Evolutionary conservation across 2,113 vertebrate species (phyloP).

Genomic region (Nyctereutes procyonoides): DNA sequence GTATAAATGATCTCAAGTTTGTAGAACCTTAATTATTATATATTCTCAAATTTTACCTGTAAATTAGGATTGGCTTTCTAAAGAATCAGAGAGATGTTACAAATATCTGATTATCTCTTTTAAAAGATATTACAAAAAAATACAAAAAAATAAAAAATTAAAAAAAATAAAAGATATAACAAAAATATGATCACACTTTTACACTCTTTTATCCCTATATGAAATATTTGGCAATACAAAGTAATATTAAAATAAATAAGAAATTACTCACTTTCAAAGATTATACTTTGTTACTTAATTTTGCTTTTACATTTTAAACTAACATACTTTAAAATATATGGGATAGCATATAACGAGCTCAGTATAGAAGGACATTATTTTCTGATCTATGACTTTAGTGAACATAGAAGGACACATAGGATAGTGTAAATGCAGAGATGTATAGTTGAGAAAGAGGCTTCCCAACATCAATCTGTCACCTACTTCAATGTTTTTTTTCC

Average conservation of each 20-base stretch:
- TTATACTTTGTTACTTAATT: not conserved
- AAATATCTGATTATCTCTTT: not conserved
- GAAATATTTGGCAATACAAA: not conserved
- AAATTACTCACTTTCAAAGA: not conserved
- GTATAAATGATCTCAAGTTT: not conserved
- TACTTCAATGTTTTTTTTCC: slow-evolving; percentile 23
- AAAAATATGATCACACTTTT: not conserved
- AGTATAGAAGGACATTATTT: not conserved
- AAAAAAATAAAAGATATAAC: not conserved
- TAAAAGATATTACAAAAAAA: not conserved
- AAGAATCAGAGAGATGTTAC: not conserved
- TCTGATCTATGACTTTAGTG: not conserved
- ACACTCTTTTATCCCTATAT: not conserved
- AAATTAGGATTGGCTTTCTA: not conserved
- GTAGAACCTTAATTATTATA: not conserved
- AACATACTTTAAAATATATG: not conserved
- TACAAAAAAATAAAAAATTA: too few species aligned
- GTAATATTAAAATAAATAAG: not conserved
- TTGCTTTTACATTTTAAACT: not conserved
- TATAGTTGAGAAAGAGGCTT: not conserved
- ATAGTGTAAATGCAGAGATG: not conserved
- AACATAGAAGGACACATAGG: not conserved
- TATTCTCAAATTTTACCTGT: slow-evolving; percentile 7
- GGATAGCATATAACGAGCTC: not conserved
- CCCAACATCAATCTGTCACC: not conserved